Evolutionary conservation across 2,888 invertebrate genomes (phyloP), one percentile per base, ranked within the genome.

Genomic region (Tortricodes alternella): DNA sequence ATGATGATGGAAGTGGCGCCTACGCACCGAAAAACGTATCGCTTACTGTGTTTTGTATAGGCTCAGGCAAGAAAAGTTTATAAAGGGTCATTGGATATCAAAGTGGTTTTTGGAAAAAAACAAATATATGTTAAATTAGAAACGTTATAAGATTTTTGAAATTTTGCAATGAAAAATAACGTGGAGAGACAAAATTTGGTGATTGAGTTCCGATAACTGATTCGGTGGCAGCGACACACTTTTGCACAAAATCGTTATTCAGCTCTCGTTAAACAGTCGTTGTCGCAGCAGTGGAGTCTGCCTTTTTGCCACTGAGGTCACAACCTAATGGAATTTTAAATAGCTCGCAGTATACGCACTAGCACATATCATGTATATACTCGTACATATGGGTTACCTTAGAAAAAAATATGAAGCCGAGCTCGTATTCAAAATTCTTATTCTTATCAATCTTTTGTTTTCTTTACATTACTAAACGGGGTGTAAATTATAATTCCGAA

Each of bases 301-400:
- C 44, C 56, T 50, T 56, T 50, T 50, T 44, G 44, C 44, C 27
- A 18, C 56, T 50, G 56, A 56, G 56, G 56, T 50, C 56, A 49
- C 56, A 50, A 29, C 43, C 56, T 56, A 56, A 56, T 50, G 56
- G 56, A 56, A 50, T 56, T 56, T 56, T 50, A 56, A 56, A 56
- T 56, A 56, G 49, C 55, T 38, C 44, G 49, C 56, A 56, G 43
- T 56, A 44, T 56, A 50, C 50, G 11, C 44, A 37, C 46, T 41
- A 27, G 35, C 41, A 34, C 48, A 49, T 21, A n/a, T 34, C 62
- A 62, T 62, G 59, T 59, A 59, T 62, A 60, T 59, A n/a, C n/a
- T n/a, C n/a, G n/a, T n/a, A n/a, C n/a, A n/a, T n/a, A n/a, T n/a
- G n/a, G n/a, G n/a, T n/a, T n/a, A n/a, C n/a, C n/a, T n/a, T n/a